Evolutionary conservation across 2,113 vertebrate species (phyloP).

Genomic region (Oreocharis arfaki): DNA sequence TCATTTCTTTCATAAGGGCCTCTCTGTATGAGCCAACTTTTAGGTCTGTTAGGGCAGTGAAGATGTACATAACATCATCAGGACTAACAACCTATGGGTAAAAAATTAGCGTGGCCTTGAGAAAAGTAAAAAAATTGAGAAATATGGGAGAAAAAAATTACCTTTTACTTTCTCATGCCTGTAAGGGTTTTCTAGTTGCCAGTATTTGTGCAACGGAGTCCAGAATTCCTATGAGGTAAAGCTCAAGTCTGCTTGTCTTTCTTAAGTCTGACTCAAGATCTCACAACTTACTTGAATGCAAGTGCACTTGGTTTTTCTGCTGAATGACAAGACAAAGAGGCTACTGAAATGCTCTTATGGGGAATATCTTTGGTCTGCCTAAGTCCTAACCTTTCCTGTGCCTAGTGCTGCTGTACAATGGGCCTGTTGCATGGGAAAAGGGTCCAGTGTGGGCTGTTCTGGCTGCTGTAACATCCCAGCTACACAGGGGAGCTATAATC

Average conservation of each 20-base stretch:
- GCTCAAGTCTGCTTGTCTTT: background rate
- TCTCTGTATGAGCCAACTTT: background rate
- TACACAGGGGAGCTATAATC: background rate
- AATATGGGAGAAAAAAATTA: background rate
- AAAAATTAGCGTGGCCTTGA: background rate
- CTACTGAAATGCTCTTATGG: background rate
- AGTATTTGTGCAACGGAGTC: background rate
- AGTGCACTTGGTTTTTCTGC: background rate
- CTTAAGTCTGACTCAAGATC: background rate
- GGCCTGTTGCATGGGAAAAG: background rate
- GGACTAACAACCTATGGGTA: background rate
- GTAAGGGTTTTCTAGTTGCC: background rate
- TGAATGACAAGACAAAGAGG: background rate
- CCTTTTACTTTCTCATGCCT: background rate
- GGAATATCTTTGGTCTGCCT: background rate
- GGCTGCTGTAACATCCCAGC: background rate
- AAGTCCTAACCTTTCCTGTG: background rate
- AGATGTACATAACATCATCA: background rate
- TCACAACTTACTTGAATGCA: background rate
- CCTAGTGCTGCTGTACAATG: background rate
- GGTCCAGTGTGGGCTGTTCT: rapidly evolving
- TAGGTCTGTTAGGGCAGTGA: background rate
- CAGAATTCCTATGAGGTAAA: background rate
- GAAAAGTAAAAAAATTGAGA: background rate
- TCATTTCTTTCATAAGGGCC: background rate